Evolutionary conservation across 2,113 vertebrate species (phyloP), one percentile per base, ranked within the genome.

Genomic region (Bucco capensis): DNA sequence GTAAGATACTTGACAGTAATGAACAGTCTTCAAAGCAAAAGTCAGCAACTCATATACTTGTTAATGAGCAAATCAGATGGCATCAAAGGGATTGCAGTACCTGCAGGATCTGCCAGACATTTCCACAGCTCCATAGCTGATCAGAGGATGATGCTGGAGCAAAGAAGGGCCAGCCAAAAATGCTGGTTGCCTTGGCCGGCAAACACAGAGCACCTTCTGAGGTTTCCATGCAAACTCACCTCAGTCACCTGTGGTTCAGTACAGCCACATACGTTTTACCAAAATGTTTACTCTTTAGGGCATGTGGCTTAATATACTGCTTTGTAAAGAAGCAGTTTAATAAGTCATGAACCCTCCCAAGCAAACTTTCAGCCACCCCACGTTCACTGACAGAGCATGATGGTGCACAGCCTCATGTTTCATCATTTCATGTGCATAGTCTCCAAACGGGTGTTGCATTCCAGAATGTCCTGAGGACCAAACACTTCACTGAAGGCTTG

Each of bases 231-330:
- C 65, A 56, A 74, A 19, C 21, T 33, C 31, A 12, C 9, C 64
- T 56, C 31, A 8, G 31, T 3, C 54, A 12, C 33, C 40, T 5
- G 3, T 6, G 46, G 58, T 1, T 86, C 47, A 37, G 65, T 4
- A 37, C 14, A 83, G 56, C 33, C 6, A 5, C 21, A 11, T 7
- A 14, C 6, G 4, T 19, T 19, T 73, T 46, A 65, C 46, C 33
- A 38, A 30, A 86, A 28, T 1, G 0, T 46, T 57, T 25, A 28
- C 12, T 46, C 7, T 47, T 78, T 11, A 27, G n/a, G 15, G 24
- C 58, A 57, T 0, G 1, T 7, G 35, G 13, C 50, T 25, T 51
- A 65, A 50, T 24, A 38, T 2, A 25, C 19, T 0, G 3, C 37
- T 51, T 66, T 67, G 47, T 19, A 72, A 44, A 86, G 50, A 33